Evolutionary conservation across 2,888 invertebrate genomes (phyloP).

Genomic region (Formica aserva): DNA sequence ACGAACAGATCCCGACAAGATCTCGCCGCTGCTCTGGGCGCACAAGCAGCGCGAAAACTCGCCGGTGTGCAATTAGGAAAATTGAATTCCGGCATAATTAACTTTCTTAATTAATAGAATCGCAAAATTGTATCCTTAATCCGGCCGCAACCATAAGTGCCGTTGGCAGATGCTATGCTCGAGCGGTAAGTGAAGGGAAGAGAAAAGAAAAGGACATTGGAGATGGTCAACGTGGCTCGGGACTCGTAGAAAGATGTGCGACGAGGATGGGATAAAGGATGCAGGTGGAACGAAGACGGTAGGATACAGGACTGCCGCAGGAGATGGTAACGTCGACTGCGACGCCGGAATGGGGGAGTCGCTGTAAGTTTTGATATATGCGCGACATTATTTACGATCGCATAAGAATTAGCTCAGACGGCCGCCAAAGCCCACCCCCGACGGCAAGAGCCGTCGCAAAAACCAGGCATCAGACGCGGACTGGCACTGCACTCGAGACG

Average conservation of each 20-base stretch:
- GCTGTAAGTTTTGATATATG: conserved; percentile 84
- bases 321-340: conserved; percentile 63
- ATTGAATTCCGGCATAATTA: conserved; percentile 81
- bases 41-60: conserved; percentile 64
- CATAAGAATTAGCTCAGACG: conserved; percentile 83
- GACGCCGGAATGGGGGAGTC: conserved; percentile 72
- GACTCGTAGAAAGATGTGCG: conserved; percentile 41
- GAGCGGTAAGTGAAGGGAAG: conserved; percentile 26
- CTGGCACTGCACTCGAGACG: conserved; percentile 63
- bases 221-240: conserved; percentile 34
- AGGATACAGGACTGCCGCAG: conserved; percentile 64
- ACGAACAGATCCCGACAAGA: conserved; percentile 51
- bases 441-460: conserved; percentile 59
- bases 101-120: conserved; percentile 83
- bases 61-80: conserved; percentile 82
- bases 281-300: conserved; percentile 46
- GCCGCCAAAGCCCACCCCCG: conserved; percentile 68
- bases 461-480: conserved; percentile 63
- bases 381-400: conserved; percentile 84
- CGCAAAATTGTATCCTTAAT: conserved; percentile 81
- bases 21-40: conserved; percentile 4
- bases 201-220: not conserved
- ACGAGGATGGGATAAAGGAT: conserved; percentile 16
- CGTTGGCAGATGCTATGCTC: conserved; percentile 63
- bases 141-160: conserved; percentile 74